Evolutionary conservation across 1,140 invertebrate genomes (phyloP).

Genomic region (Helicorthomorpha holstii): DNA sequence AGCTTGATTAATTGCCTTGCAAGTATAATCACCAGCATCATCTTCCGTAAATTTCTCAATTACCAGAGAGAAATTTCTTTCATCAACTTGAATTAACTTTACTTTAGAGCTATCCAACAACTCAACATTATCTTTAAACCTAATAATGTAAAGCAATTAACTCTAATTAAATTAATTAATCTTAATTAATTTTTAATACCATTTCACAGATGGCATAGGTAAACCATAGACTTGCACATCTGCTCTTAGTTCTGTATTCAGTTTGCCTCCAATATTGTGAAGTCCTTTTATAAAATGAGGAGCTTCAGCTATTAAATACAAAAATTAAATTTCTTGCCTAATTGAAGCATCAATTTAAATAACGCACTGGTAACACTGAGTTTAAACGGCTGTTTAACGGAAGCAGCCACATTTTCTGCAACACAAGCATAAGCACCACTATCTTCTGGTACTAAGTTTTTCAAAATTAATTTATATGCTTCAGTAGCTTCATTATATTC

Average conservation of each 20-base stretch:
- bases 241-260: constrained; percentile 1
- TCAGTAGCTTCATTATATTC: constrained; percentile 44
- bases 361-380: constrained; percentile 7
- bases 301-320: constrained; percentile 2
- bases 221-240: constrained; percentile 7
- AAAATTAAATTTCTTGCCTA: not conserved
- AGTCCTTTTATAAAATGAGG: constrained; percentile 6
- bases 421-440: constrained; percentile 49
- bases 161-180: not conserved
- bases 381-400: constrained; percentile 13
- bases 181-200: constrained; percentile 5
- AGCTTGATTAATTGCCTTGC: constrained; percentile 10
- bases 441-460: constrained; percentile 48
- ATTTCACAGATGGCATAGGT: constrained; percentile 10
- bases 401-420: constrained; percentile 30
- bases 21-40: constrained; percentile 12
- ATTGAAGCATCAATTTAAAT: not conserved
- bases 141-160: not conserved
- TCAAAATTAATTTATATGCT: constrained; percentile 46
- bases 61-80: constrained; percentile 14
- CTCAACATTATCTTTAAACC: constrained; percentile 3
- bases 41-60: constrained; percentile 8
- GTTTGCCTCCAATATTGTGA: not conserved
- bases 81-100: constrained; percentile 5
- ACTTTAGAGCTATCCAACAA: not conserved